Percentiles rank a stretch among this genome's conserved stretches.
phyloP scores from a whole-genome alignment of 2,113 vertebrate genomes.

The Propithecus coquereli region DNA sequence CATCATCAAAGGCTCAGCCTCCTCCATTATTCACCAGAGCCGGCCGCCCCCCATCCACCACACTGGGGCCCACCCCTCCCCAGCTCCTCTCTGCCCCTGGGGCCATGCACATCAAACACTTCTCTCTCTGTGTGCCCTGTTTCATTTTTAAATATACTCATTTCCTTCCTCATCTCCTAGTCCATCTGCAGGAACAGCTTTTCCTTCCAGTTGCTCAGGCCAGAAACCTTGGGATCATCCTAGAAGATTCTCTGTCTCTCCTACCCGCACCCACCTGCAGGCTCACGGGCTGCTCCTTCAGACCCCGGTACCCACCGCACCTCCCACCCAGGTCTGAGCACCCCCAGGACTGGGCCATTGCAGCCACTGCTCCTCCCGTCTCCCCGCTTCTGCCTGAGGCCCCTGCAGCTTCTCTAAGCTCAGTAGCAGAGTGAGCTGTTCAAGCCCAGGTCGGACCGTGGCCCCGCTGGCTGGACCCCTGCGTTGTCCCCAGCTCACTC shows the following conservation, averaged over 20 bases:
- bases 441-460: neutral
- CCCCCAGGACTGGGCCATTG: neutral
- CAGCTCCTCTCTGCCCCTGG: neutral
- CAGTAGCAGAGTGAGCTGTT: neutral
- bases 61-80: neutral
- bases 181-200: neutral
- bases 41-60: fast-evolving
- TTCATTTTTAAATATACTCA: constrained; percentile 44
- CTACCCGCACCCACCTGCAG: neutral
- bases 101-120: neutral
- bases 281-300: neutral
- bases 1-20: constrained; percentile 9
- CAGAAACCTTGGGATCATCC: neutral
- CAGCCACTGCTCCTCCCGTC: neutral
- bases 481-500: neutral
- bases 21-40: constrained; percentile 22
- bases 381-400: neutral
- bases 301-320: neutral
- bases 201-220: neutral
- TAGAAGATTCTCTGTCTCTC: neutral
- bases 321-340: neutral
- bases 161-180: neutral
- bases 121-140: neutral
- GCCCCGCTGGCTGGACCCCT: neutral
- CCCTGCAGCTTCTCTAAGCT: neutral